These are phyloP conservation scores for Hololepta plana DNA, from an alignment of 2,888 invertebrate genomes.

Conservation along the genomic window DNA sequence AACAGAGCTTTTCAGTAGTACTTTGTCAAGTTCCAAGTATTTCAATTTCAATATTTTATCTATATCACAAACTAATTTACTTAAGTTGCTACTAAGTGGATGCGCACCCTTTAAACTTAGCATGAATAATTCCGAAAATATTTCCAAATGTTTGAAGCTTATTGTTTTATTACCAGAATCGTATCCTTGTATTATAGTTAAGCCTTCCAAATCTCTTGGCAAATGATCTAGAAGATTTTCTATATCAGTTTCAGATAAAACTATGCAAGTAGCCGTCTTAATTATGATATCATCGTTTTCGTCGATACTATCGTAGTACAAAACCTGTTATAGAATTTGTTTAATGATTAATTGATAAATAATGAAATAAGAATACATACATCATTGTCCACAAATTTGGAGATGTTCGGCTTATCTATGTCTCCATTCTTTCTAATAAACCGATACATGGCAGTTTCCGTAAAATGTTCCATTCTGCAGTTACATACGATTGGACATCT, in stretches of 20 bases:
- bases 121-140: constrained; percentile 32
- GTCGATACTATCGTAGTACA: constrained; percentile 18
- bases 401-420: no score
- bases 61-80: constrained; percentile 28
- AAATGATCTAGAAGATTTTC: constrained; percentile 25
- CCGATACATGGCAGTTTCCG: constrained; percentile 34
- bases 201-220: constrained; percentile 32
- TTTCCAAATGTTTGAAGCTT: constrained; percentile 27
- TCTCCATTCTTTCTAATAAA: no score
- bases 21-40: constrained; percentile 34
- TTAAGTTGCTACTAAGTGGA: constrained; percentile 13
- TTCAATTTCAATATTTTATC: constrained; percentile 30
- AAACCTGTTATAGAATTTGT: no score
- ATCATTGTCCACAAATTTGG: no score
- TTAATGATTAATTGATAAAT: no score
- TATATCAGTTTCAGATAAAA: constrained; percentile 29
- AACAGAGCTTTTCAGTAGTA: constrained; percentile 19
- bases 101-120: no score
- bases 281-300: constrained; percentile 27
- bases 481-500: constrained; percentile 33
- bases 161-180: constrained; percentile 29
- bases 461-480: constrained; percentile 34
- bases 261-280: constrained; percentile 33
- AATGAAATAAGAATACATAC: no score
- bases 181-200: constrained; percentile 38